Evolutionary conservation across 1,140 invertebrate species (phyloP), one percentile per base, ranked within the genome.

Genomic region (Drosophila nigrodunni): DNA sequence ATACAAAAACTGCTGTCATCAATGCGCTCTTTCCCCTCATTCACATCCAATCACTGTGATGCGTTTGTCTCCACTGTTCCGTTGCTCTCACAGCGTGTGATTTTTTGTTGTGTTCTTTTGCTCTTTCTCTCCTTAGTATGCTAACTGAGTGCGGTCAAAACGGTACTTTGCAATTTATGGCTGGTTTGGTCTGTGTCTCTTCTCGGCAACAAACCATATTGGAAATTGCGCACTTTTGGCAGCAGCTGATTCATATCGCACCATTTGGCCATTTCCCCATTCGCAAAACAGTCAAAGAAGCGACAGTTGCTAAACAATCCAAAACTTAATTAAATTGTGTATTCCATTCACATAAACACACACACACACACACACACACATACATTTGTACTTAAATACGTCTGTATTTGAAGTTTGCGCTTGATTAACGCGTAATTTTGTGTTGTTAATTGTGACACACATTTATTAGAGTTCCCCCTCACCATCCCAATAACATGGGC

Each of bases 111-210:
- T 58, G 1, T 13, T 5, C 44, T 46, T 46, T n/a, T 52, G 34
- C 50, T 34, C 35, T 73, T 61, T 52, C 10, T 66, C 18, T 46
- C 54, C 47, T 87, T 87, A 35, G 69, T 82, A 88, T 77, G 72
- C 85, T 59, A 67, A 61, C 37, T 39, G 77, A 55, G 80, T 87
- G 70, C 71, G 49, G 74, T 74, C 71, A 67, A 85, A 85, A 87
- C 82, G 82, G 82, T 87, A 87, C 80, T 88, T 86, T 88, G 67
- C 83, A 87, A 88, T 82, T 88, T 87, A 88, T 87, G 80, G 83
- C 78, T 70, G 46, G 43, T 52, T 78, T 81, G 72, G 35, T 81
- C 68, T 81, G 68, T 69, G 54, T 73, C 64, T 41, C 49, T 15
- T 37, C 8, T 11, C 21, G 11, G 39, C 47, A 43, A n/a, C 47